These are phyloP conservation scores for Amitus sp. DNA, from an alignment of 2,888 invertebrate genomes.

Conservation along the genomic window DNA sequence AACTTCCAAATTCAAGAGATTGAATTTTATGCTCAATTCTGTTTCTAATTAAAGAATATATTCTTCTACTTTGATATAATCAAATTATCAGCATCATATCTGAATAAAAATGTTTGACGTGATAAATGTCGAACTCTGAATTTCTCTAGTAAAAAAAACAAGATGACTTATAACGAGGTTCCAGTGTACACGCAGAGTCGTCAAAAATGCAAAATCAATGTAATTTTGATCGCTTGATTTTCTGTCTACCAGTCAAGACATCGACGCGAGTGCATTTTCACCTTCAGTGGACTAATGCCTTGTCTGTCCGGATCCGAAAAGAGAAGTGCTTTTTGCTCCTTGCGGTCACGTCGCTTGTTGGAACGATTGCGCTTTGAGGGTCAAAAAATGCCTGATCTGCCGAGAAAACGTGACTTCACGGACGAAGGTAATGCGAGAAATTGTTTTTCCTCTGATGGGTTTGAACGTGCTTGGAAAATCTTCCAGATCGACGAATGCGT, in stretches of 20 bases:
- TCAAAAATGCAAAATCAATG: constrained; percentile 30
- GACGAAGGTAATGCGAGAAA: constrained; percentile 72
- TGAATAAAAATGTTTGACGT: too few relatives aligned
- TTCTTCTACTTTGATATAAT: too few relatives aligned
- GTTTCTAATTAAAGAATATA: too few relatives aligned
- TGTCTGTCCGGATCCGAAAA: constrained; percentile 92
- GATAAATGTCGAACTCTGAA: too few relatives aligned
- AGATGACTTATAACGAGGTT: too few relatives aligned
- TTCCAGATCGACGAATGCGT: constrained; percentile 92
- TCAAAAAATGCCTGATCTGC: constrained; percentile 95
- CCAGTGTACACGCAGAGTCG: too few relatives aligned
- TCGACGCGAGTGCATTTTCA: constrained; percentile 56
- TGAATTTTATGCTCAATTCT: too few relatives aligned
- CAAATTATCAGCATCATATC: too few relatives aligned
- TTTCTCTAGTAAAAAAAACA: too few relatives aligned
- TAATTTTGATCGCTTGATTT: neutral
- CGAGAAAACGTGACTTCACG: constrained; percentile 84
- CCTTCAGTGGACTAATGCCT: constrained; percentile 88
- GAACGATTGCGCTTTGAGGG: constrained; percentile 85
- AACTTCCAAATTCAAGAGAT: too few relatives aligned
- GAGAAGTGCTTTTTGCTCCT: constrained; percentile 90
- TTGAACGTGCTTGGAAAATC: too few relatives aligned
- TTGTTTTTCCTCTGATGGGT: too few relatives aligned
- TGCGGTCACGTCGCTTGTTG: constrained; percentile 96
- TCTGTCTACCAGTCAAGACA: constrained; percentile 50